phyloP scores from a whole-genome alignment of 2,113 vertebrate genomes.

The Gnathonemus echidnorhynchus region DNA sequence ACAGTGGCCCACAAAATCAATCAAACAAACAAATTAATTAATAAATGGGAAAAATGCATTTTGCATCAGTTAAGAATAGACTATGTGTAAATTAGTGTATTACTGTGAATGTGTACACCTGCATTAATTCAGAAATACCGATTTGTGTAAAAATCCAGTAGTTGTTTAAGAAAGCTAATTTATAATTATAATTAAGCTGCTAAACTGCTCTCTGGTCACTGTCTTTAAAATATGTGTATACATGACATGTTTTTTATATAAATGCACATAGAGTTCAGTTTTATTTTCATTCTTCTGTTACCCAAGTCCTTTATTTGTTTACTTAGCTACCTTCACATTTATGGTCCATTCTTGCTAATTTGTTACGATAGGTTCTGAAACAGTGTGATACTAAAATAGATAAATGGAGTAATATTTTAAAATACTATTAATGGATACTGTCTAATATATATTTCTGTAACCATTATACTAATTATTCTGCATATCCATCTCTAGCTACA shows the following conservation, averaged over 20 bases:
- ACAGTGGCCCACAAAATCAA: background rate
- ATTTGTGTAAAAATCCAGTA: background rate
- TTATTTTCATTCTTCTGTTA: background rate
- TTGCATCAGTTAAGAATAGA: background rate
- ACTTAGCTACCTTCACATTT: background rate
- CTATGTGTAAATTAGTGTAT: background rate
- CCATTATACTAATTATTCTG: background rate
- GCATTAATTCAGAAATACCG: background rate
- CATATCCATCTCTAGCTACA: constrained; percentile 77
- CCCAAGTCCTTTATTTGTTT: background rate
- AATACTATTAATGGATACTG: background rate
- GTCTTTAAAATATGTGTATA: too few relatives aligned
- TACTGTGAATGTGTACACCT: background rate
- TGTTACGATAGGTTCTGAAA: background rate
- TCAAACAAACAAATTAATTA: background rate
- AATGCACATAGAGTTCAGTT: background rate
- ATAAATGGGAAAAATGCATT: background rate
- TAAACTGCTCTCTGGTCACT: too few relatives aligned
- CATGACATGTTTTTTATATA: too few relatives aligned
- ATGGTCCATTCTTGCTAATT: background rate
- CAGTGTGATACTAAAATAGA: background rate
- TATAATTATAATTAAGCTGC: too few relatives aligned
- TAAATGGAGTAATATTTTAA: background rate
- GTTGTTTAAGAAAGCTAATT: background rate
- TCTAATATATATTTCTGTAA: background rate